A percentile compares a stretch with the other conserved stretches of the same genome.
Evolutionary conservation across 2,113 vertebrate genomes (phyloP).

Genomic region (Pollachius pollachius): DNA sequence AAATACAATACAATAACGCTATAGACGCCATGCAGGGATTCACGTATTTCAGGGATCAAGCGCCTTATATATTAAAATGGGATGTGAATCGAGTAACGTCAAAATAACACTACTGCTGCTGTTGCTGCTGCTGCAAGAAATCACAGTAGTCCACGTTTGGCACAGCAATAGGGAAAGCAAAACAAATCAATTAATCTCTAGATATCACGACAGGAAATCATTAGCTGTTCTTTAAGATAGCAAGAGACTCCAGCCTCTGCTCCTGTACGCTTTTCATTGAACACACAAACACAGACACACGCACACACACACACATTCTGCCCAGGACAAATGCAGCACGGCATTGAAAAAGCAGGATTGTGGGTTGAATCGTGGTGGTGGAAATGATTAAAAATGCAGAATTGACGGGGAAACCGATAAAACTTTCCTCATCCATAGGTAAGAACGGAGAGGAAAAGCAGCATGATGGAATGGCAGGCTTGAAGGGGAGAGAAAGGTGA

Average conservation of each 20-base stretch:
- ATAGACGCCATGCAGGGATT: no score
- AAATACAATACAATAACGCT: no score
- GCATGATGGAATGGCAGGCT: constrained; percentile 82
- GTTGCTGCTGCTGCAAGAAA: no score
- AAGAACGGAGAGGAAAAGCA: constrained; percentile 69
- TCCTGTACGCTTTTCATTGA: constrained; percentile 46
- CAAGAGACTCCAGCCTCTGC: constrained; percentile 48
- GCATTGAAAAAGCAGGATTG: constrained; percentile 50
- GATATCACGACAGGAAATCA: constrained; percentile 66
- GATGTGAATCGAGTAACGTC: no score
- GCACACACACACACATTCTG: no score
- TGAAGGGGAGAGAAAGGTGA: constrained; percentile 85
- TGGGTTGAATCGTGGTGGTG: constrained; percentile 73
- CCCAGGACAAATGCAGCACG: constrained; percentile 28
- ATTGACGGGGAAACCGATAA: constrained; percentile 75
- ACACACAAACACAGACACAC: constrained; percentile 26
- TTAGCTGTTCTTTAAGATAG: constrained; percentile 54
- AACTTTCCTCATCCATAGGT: constrained; percentile 74
- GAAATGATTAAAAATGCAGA: constrained; percentile 78
- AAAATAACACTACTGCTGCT: no score
- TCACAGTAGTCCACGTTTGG: no score
- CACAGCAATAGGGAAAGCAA: constrained; percentile 31
- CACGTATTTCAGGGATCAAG: no score
- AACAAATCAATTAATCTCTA: constrained; percentile 55
- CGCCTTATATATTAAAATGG: no score